Base-by-base conservation (phyloP, 2,797 vertebrate species). In the Oophaga sylvatica region DNA sequence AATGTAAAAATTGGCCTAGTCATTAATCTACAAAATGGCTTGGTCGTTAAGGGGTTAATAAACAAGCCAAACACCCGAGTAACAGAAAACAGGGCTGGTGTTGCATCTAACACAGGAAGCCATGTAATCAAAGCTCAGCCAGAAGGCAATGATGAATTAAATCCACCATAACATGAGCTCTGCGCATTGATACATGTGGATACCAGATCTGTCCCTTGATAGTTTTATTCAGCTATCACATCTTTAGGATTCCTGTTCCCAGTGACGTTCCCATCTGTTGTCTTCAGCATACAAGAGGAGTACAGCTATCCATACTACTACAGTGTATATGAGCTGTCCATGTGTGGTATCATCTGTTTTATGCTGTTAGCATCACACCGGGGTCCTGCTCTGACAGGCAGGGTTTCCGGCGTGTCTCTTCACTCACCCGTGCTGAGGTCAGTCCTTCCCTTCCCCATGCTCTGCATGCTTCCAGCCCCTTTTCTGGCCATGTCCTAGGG, bases 201-300 rank as follows among this genome's bases (percentile, higher is more conserved):
- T 73, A 75, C 81, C 48, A 83, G 60, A 83, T 83, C 56, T 60
- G 81, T 60, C 81, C 48, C 29, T 41, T 45, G 81, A 70, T 60
- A 73, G 41, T 73, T 73, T 73, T 73, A 75, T 73, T 65, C 60
- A 48, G 4, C 41, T 45, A 77, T 45, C 79, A 80, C 79, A 80
- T 63, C 79, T 80, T 60, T 79, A 82, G 63, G 31, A 70, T 12
- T 71, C 29, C 19, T 73, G 6, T 73, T 71, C 71, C 20, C 15
- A 59, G 48, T 22, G 19, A 59, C 81, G 35, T 71, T 35, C 68
- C 29, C 81, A 60, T 41, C 67, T 75, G 81, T 73, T 83, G 20
- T 83, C 67, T 57, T 3, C 6, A 10, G 3, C 57, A 11, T 35
- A 12, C 11, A 71, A 60, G 67, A 13, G 12, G 35, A 45, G 20